Evolutionary conservation across 2,888 invertebrate genomes (phyloP).

Genomic region (Ophion slaviceki): DNA sequence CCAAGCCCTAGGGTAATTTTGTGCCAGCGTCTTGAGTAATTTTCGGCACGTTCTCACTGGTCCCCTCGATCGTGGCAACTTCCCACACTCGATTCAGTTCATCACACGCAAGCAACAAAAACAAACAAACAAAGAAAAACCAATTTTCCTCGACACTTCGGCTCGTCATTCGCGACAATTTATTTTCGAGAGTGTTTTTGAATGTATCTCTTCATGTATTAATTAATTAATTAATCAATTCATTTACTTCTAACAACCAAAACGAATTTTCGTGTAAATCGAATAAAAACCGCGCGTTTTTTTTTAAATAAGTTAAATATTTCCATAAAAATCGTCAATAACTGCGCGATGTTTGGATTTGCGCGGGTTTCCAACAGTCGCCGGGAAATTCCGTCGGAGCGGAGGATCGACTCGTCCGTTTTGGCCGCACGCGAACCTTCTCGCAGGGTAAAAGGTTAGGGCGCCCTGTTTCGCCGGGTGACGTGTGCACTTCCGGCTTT

Average conservation of each 20-base stretch:
- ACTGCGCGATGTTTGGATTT: background rate
- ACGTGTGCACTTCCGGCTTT: background rate
- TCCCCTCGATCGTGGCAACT: background rate
- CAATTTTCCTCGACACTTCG: background rate
- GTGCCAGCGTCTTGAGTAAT: background rate
- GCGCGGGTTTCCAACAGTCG: background rate
- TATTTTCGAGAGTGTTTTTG: background rate
- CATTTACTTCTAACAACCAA: background rate
- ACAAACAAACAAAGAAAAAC: background rate
- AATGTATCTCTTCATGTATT: background rate
- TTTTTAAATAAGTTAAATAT: background rate
- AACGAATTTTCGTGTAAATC: background rate
- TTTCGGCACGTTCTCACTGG: constrained; percentile 16
- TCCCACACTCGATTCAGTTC: background rate
- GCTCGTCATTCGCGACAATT: background rate
- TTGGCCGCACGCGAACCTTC: constrained; percentile 3
- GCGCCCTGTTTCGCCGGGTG: constrained; percentile 15
- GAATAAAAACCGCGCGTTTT: background rate
- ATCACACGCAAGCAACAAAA: background rate
- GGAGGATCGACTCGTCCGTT: constrained; percentile 63
- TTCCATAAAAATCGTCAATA: background rate
- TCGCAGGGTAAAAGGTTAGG: constrained; percentile 28
- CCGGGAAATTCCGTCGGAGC: background rate
- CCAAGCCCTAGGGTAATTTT: background rate
- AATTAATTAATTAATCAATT: no score